Conservation (phyloP, 2,888 invertebrate species). For the Zhuqinia jingwanae region DNA sequence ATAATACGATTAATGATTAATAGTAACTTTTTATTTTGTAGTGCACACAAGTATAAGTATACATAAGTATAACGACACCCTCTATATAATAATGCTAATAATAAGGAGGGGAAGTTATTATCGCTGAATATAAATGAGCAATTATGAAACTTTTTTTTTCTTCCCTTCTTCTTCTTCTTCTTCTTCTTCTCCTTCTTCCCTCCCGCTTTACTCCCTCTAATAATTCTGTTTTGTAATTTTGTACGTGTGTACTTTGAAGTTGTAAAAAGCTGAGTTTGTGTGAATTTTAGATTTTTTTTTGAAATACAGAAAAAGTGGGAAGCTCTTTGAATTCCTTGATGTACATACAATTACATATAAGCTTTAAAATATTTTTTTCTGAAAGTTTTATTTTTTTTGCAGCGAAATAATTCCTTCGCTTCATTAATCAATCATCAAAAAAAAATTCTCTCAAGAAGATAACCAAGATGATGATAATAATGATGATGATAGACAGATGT, state of each 20-base stretch:
- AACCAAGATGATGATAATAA: not conserved
- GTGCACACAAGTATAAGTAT: too few relatives aligned
- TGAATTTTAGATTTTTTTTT: too few relatives aligned
- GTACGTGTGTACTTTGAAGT: too few relatives aligned
- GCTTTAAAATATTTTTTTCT: too few relatives aligned
- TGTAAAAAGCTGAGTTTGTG: too few relatives aligned
- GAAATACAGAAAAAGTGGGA: too few relatives aligned
- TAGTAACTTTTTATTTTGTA: too few relatives aligned
- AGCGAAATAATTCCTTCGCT: slow-evolving; percentile 4
- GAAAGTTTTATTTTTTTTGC: too few relatives aligned
- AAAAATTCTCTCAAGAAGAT: slow-evolving; percentile 37
- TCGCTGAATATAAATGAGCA: slow-evolving; percentile 72
- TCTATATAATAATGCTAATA: slow-evolving; percentile 43
- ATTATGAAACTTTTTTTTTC: slow-evolving; percentile 39
- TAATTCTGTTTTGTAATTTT: too few relatives aligned
- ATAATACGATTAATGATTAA: slow-evolving; percentile 18
- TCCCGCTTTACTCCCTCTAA: not conserved
- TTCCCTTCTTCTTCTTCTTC: slow-evolving; percentile 16
- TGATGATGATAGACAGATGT: slow-evolving; percentile 37
- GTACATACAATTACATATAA: too few relatives aligned
- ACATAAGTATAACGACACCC: not conserved
- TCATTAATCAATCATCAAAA: slow-evolving; percentile 60
- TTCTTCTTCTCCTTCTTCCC: not conserved
- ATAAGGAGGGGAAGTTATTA: slow-evolving; percentile 69
- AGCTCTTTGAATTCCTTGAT: too few relatives aligned